Conservation (phyloP, 1,140 invertebrate genomes). For the Saccostrea cuccullata region DNA sequence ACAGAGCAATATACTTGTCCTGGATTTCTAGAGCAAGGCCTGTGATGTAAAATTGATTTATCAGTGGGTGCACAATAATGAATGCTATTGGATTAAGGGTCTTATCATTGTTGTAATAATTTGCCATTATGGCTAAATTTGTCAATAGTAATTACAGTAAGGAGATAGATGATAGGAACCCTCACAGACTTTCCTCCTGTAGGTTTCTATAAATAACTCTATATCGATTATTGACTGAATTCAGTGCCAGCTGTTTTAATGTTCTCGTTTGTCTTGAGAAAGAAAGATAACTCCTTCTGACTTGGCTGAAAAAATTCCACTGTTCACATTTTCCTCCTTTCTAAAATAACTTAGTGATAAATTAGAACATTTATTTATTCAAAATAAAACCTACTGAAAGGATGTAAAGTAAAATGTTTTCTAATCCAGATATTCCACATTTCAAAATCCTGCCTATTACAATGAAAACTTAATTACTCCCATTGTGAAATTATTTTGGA, state of each 20-base stretch:
- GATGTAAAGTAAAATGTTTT: too few relatives aligned
- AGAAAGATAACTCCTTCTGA: constrained; percentile 32
- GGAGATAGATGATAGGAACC: constrained; percentile 4
- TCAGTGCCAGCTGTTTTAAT: not conserved
- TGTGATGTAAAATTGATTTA: constrained; percentile 19
- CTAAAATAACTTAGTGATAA: too few relatives aligned
- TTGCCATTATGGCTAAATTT: constrained; percentile 19
- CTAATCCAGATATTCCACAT: too few relatives aligned
- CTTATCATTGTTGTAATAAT: constrained; percentile 35
- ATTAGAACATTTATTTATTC: too few relatives aligned
- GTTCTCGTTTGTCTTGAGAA: not conserved
- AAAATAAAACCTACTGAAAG: too few relatives aligned
- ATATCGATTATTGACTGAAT: not conserved
- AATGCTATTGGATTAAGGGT: not conserved
- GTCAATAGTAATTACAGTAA: constrained; percentile 17
- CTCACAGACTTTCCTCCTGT: not conserved
- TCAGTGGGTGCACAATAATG: constrained; percentile 7
- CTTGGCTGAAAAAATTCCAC: not conserved
- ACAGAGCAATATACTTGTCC: too few relatives aligned
- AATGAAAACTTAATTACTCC: too few relatives aligned
- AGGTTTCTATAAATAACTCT: not conserved
- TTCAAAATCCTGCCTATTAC: too few relatives aligned
- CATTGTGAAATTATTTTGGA: too few relatives aligned
- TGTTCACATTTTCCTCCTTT: too few relatives aligned
- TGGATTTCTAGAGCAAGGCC: too few relatives aligned